These are phyloP conservation scores for Ophiothrix spiculata DNA, from an alignment of 35 echinoderm and acorn worm species.

Conservation along the genomic window DNA sequence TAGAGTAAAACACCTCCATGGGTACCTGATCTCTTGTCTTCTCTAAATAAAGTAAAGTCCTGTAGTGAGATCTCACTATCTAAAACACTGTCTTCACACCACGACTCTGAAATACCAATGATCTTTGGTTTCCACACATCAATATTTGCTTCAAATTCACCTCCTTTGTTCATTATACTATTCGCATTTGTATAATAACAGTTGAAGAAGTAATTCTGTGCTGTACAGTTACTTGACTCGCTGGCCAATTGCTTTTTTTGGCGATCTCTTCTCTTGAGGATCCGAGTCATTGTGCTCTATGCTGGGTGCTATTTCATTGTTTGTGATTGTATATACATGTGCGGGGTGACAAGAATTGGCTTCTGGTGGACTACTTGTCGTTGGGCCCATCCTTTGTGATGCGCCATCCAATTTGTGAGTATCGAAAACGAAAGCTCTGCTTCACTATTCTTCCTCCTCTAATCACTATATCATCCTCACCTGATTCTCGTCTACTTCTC, in stretches of 20 bases:
- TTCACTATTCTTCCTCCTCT: not conserved
- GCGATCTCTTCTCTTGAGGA: no score
- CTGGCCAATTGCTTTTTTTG: no score
- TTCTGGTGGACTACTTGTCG: not conserved
- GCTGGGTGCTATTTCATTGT: not conserved
- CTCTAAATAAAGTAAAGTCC: not conserved
- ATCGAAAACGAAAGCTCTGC: not conserved
- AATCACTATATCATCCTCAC: not conserved
- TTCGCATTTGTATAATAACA: slow-evolving; percentile 22
- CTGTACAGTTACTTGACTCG: no score
- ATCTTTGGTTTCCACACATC: slow-evolving; percentile 20
- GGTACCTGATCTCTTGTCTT: not conserved
- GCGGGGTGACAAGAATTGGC: not conserved
- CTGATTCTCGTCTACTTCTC: not conserved
- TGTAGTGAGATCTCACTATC: slow-evolving; percentile 2
- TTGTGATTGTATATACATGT: not conserved
- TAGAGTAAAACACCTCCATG: not conserved
- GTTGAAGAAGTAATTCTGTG: no score
- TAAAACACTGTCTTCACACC: not conserved
- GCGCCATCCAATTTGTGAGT: not conserved
- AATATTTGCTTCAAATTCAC: not conserved
- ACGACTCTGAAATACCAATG: not conserved
- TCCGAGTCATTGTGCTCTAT: not conserved
- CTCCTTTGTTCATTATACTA: not conserved
- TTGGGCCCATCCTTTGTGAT: not conserved